Evolutionary conservation across 2,113 vertebrate species (phyloP), one percentile per base, ranked within the genome.

Genomic region (Vulpes ferrilata): DNA sequence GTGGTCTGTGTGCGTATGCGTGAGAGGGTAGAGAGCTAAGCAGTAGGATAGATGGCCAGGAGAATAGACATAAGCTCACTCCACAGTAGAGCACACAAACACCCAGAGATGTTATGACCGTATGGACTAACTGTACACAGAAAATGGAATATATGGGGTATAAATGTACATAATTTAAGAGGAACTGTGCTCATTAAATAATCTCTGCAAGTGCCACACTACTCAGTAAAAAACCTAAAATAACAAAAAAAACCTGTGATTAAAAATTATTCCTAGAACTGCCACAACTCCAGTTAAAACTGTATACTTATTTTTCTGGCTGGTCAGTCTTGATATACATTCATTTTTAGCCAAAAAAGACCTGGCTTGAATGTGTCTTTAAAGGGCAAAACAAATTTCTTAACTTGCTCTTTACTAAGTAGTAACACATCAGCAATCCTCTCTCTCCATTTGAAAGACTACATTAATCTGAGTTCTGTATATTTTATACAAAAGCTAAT

Each of bases 311-410:
- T 87, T 82, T 64, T 95, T 93, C 84, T 81, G 20, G n/a, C 9
- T 81, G 23, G 32, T 73, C 64, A 91, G 7, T 95, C 95, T 73
- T 86, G 32, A 91, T 78, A 59, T 71, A 69, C 3, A 62, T 79
- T 91, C 30, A 32, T 88, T 92, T 55, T 88, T 12, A 38, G 35
- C n/a, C 79, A 90, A 89, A 96, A 83, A 64, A 71, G 16, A 60
- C 8, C 32, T 92, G 27, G 22, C n/a, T 76, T 93, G 88, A 69
- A n/a, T 74, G 78, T 89, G 95, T 78, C 69, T 93, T 97, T 90
- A 93, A 95, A 88, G 30, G 12, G n/a, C 25, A 89, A 95, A 95
- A 84, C 9, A n/a, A 84, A 73, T 76, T 48, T 76, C 27, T 93
- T 59, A 95, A 91, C 93, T 84, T 96, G 67, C 89, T 76, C 43